phyloP scores from a whole-genome alignment of 2,797 vertebrate genomes.

The Coilia nasus region DNA sequence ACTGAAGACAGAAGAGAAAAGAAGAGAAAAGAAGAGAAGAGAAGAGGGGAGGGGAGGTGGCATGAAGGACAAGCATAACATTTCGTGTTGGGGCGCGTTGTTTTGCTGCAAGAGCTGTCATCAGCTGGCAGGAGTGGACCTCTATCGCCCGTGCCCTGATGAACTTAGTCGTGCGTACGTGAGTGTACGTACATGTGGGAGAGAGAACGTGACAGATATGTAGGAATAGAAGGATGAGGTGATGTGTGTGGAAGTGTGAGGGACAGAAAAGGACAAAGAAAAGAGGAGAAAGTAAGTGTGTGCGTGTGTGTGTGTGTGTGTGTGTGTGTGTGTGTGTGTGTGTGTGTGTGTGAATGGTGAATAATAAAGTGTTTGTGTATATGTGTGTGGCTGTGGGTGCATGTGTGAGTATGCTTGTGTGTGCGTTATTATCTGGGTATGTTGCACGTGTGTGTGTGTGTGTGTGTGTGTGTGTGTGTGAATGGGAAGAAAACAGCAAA shows the following conservation, averaged over 20 bases:
- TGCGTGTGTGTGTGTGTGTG: slow-evolving; percentile 34
- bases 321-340: no score
- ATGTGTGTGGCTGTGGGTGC: background rate
- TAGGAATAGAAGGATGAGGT: background rate
- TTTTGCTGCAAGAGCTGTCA: background rate
- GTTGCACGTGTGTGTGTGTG: background rate
- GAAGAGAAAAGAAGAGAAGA: background rate
- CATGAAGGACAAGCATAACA: background rate
- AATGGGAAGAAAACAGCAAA: background rate
- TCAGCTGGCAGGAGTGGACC: background rate
- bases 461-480: background rate
- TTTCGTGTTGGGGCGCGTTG: background rate
- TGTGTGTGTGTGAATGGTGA: background rate
- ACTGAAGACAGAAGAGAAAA: background rate
- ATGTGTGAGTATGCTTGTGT: background rate
- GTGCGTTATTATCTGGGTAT: background rate
- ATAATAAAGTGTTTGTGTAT: background rate
- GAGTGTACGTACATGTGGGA: background rate
- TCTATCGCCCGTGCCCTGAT: background rate
- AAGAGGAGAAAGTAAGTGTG: background rate
- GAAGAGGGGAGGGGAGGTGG: background rate
- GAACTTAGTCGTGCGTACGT: background rate
- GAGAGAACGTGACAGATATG: background rate
- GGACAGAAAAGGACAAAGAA: background rate
- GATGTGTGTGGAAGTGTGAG: background rate